These are phyloP conservation scores for Athripsodes cinereus DNA, from an alignment of 2,888 invertebrate species.

Conservation along the genomic window DNA sequence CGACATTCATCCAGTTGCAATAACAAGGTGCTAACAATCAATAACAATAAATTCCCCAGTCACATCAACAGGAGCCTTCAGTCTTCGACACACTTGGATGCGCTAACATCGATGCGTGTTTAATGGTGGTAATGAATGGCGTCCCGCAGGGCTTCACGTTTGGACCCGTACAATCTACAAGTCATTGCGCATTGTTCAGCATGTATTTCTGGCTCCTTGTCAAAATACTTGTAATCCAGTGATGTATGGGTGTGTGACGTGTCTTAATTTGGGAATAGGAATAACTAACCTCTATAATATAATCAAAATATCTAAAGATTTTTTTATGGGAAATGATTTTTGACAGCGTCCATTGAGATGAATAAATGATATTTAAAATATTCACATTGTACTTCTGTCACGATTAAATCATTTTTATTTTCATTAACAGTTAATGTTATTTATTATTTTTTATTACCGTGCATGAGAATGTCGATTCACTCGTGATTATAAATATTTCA, in stretches of 20 bases:
- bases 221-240: background rate
- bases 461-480: no score
- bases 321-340: background rate
- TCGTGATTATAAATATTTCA: no score
- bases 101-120: background rate
- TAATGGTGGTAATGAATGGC: background rate
- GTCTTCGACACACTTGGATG: background rate
- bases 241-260: background rate
- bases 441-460: background rate
- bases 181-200: background rate
- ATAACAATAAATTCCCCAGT: background rate
- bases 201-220: background rate
- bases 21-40: background rate
- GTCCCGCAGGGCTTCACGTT: background rate
- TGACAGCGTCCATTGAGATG: background rate
- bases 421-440: background rate
- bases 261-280: background rate
- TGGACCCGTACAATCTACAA: background rate
- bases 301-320: background rate
- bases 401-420: background rate
- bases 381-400: background rate
- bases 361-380: slow-evolving; percentile 1
- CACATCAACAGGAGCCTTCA: background rate
- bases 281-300: background rate
- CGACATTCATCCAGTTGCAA: background rate